phyloP scores from a whole-genome alignment of 64 coral and sea anemone genomes.

The Montipora capricornis region DNA sequence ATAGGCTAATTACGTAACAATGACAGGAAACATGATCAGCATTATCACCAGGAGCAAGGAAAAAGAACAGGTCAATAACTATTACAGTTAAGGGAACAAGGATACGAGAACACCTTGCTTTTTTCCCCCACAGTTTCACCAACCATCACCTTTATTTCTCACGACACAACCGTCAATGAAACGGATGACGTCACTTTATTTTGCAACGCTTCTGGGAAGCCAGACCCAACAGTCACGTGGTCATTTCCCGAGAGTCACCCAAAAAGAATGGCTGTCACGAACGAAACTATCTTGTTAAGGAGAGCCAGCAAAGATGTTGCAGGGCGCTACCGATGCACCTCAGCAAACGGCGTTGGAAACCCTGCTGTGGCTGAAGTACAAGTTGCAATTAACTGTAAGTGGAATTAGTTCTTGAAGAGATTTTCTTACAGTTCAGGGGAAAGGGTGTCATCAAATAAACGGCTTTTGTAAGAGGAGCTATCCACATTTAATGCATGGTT shows the following conservation, averaged over 20 bases:
- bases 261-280: background rate
- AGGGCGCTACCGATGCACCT: constrained; percentile 17
- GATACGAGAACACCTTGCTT: too few relatives aligned
- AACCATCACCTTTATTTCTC: background rate
- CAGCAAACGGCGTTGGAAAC: background rate
- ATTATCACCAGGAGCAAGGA: too few relatives aligned
- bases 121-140: background rate
- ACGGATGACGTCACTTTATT: constrained; percentile 22
- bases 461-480: too few relatives aligned
- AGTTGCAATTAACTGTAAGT: constrained; percentile 26
- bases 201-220: constrained; percentile 48
- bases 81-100: too few relatives aligned
- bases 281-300: background rate
- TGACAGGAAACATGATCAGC: too few relatives aligned
- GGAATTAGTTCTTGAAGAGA: background rate
- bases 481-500: too few relatives aligned
- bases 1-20: too few relatives aligned
- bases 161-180: background rate
- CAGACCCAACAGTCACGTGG: constrained; percentile 29
- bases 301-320: background rate
- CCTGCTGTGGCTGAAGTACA: background rate
- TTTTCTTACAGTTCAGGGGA: too few relatives aligned
- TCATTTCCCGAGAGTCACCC: background rate
- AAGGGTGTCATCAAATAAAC: too few relatives aligned
- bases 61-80: background rate